Base-by-base conservation (phyloP, 1,140 invertebrate genomes). In the Drusus annulatus region DNA sequence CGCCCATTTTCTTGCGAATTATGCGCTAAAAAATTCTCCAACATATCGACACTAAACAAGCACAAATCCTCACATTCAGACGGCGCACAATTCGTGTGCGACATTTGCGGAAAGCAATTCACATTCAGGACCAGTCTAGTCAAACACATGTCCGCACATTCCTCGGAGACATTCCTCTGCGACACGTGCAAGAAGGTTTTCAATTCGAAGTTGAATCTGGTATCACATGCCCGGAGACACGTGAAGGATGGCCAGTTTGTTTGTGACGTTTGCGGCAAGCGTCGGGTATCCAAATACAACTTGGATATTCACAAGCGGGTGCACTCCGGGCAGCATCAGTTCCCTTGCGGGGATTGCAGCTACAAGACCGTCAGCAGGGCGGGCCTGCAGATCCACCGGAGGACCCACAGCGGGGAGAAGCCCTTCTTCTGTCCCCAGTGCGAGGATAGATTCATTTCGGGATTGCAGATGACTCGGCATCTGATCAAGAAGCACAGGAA, bases 121-220 rank as follows among this genome's bases (percentile, higher is more conserved):
- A 69, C 52, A 10, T 52, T 79, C 17, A 16, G 54, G 74, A 74
- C 45, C 3, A 73, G 65, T 56, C 54, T 80, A 25, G 76, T 88
- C n/a, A 84, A 88, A 17, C 87, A 89, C 51, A 25, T 65, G 74
- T 51, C 50, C 19, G 56, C 50, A 54, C 90, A 91, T 84, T 88
- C 86, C 10, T 50, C 50, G 3, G 58, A 77, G 19, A 77, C 50
- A 63, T 77, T 65, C 21, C 19, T 13, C 50, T 77, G 75, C 13
- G 28, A n/a, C 8, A 36, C 28, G 8, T 75, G 71, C 52, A 56
- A 56, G 16, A 75, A 75, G 15, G 31, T 16, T 31, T 75, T 75
- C 15, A 56, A n/a, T 28, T 28, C 71, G 3, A 75, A 75, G 31
- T 56, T 58, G 1, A 17, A 56, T 58, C 28, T 75, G 23, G 54